Percentiles rank a stretch among this genome's conserved stretches.
Conservation (phyloP, 2,113 vertebrate species). For the Hypanus sabinus region DNA sequence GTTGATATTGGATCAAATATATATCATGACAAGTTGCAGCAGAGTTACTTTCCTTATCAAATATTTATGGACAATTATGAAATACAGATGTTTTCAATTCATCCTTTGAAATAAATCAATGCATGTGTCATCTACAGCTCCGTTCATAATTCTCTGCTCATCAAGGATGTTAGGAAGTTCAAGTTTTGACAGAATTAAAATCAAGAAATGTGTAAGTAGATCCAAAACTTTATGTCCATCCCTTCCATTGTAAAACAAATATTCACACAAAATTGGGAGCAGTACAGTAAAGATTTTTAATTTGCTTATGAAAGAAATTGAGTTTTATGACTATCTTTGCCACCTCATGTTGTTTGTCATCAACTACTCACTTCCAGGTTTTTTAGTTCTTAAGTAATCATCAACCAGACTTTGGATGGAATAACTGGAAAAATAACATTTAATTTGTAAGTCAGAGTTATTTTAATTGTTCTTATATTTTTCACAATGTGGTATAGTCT, state of each 20-base stretch:
- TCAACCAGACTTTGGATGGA: neutral
- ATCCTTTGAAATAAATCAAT: slow-evolving; percentile 24
- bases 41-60: slow-evolving; percentile 33
- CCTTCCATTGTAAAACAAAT: neutral
- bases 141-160: neutral
- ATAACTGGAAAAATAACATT: neutral
- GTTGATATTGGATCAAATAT: slow-evolving; percentile 31
- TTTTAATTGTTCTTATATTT: neutral
- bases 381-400: neutral
- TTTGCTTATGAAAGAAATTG: too few species aligned
- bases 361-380: neutral
- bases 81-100: slow-evolving; percentile 31
- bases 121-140: neutral
- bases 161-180: neutral
- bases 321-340: too few species aligned
- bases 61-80: slow-evolving; percentile 31
- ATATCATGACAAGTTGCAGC: neutral
- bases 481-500: too few species aligned
- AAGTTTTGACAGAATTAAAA: slow-evolving; percentile 7
- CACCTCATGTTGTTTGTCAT: too few species aligned
- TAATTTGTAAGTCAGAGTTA: neutral
- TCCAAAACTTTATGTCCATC: neutral
- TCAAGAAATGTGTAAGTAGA: neutral
- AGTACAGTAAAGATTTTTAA: neutral
- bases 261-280: neutral